These are phyloP conservation scores for Lasioglossum baleicum DNA, from an alignment of 1,140 invertebrate genomes.

Conservation along the genomic window DNA sequence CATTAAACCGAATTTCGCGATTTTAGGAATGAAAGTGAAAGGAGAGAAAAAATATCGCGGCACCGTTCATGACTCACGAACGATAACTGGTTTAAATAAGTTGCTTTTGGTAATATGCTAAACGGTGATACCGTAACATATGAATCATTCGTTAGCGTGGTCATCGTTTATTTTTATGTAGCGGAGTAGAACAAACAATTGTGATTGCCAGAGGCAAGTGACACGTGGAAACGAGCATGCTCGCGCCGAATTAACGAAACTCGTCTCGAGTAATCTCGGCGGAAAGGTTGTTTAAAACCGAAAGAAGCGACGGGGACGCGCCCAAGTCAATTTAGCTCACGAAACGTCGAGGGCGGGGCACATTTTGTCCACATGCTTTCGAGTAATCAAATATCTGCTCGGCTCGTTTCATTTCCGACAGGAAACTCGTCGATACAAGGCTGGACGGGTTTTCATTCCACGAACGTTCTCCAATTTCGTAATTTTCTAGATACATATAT, in stretches of 20 bases:
- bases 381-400: not conserved
- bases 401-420: not conserved
- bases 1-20: not conserved
- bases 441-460: not conserved
- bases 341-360: not conserved
- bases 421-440: not conserved
- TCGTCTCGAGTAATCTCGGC: no score
- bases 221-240: no score
- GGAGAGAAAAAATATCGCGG: not conserved
- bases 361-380: not conserved
- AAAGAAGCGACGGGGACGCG: not conserved
- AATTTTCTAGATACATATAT: not conserved
- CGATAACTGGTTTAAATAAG: slow-evolving; percentile 12
- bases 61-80: slow-evolving; percentile 11
- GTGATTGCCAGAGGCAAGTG: no score
- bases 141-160: slow-evolving; percentile 11
- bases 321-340: not conserved
- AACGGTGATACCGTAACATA: not conserved
- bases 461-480: not conserved
- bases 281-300: not conserved
- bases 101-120: slow-evolving; percentile 9
- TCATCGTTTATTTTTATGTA: slow-evolving; percentile 25
- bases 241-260: no score
- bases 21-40: slow-evolving; percentile 8
- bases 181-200: not conserved